Evolutionary conservation across 2,797 vertebrate genomes (phyloP).

Genomic region (Typhlichthys subterraneus): DNA sequence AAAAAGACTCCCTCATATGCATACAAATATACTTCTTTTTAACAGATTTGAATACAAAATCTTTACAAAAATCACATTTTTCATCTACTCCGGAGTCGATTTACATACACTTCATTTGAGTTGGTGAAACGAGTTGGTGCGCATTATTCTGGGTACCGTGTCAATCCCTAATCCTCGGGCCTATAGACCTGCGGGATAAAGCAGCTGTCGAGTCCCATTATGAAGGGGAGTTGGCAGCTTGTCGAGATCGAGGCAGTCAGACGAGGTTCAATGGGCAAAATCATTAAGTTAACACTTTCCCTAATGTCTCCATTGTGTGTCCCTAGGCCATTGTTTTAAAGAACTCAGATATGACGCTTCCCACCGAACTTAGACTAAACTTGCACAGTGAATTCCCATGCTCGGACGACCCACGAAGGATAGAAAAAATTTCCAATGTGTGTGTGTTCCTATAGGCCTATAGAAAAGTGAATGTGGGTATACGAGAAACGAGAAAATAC

Average conservation of each 20-base stretch:
- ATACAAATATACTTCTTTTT: slow-evolving; percentile 80
- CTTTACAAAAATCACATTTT: slow-evolving; percentile 73
- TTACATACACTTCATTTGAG: slow-evolving; percentile 85
- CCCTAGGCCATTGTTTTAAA: slow-evolving; percentile 82
- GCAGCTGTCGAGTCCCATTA: slow-evolving; percentile 89
- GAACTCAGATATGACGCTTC: slow-evolving; percentile 78
- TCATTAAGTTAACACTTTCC: slow-evolving; percentile 95
- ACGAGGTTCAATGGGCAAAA: slow-evolving; percentile 86
- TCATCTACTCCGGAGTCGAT: slow-evolving; percentile 76
- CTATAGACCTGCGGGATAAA: slow-evolving; percentile 84
- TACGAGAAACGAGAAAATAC: too few species aligned
- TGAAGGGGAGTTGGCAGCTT: slow-evolving; percentile 86
- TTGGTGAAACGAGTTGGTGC: slow-evolving; percentile 80
- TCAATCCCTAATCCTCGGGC: slow-evolving; percentile 86
- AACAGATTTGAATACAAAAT: slow-evolving; percentile 77
- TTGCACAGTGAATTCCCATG: slow-evolving; percentile 72
- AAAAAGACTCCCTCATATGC: slow-evolving; percentile 74
- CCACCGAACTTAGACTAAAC: slow-evolving; percentile 74
- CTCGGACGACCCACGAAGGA: slow-evolving; percentile 42
- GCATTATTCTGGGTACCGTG: slow-evolving; percentile 82
- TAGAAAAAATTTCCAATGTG: slow-evolving; percentile 42
- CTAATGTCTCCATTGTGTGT: slow-evolving; percentile 88
- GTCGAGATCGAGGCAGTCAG: slow-evolving; percentile 86
- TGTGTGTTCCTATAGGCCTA: slow-evolving; percentile 26
- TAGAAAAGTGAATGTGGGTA: slow-evolving; percentile 9